A percentile compares a stretch with the other conserved stretches of the same genome.
These are phyloP conservation scores for Tetramorium simillimum DNA, from an alignment of 1,140 invertebrate species.

Conservation along the genomic window DNA sequence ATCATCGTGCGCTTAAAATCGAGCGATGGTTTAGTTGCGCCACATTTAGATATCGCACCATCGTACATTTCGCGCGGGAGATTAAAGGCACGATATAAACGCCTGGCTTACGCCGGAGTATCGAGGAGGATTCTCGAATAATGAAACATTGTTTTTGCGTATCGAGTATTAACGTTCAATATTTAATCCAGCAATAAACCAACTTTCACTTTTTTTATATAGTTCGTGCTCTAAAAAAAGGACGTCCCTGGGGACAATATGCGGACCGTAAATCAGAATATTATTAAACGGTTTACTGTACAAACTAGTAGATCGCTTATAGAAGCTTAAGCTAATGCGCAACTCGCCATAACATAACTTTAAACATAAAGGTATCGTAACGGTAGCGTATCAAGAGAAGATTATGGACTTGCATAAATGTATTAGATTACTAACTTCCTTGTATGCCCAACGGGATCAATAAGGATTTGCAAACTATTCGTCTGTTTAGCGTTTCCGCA, in stretches of 20 bases:
- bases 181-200: background rate
- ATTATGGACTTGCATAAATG: constrained; percentile 43
- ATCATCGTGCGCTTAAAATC: background rate
- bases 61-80: background rate
- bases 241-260: background rate
- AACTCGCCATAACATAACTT: constrained; percentile 25
- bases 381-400: background rate
- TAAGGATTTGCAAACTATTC: constrained; percentile 3
- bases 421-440: constrained; percentile 20
- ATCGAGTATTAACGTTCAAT: background rate
- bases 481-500: background rate
- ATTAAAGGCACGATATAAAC: background rate
- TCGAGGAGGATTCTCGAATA: background rate
- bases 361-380: constrained; percentile 22
- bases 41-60: background rate
- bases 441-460: background rate
- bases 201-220: background rate
- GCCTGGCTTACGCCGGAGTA: background rate
- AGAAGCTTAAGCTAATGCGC: constrained; percentile 34
- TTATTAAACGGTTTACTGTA: constrained; percentile 16
- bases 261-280: background rate
- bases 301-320: constrained; percentile 11
- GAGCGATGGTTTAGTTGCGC: background rate
- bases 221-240: background rate
- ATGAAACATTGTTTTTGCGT: background rate